These are phyloP conservation scores for Drosophila arawakana DNA, from an alignment of 1,140 invertebrate species.

Conservation along the genomic window DNA sequence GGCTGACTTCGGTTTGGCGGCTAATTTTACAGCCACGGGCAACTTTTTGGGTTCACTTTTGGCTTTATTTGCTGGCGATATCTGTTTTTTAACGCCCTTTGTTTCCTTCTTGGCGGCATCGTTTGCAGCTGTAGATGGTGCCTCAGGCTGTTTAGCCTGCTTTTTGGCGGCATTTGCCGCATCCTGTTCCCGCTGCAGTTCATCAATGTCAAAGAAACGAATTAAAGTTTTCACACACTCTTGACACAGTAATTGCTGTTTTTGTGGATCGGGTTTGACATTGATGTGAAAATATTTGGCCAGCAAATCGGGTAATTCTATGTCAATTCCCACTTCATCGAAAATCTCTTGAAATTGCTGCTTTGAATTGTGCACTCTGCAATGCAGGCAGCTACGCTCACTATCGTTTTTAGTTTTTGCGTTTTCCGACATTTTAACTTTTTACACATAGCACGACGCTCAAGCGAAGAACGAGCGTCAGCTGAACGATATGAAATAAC, in stretches of 20 bases:
- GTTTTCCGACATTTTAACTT: slow-evolving; percentile 77
- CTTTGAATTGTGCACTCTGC: slow-evolving; percentile 59
- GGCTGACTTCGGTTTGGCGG: too few species aligned
- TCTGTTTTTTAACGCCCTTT: neutral
- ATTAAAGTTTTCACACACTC: slow-evolving; percentile 67
- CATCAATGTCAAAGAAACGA: slow-evolving; percentile 69
- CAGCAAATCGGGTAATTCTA: slow-evolving; percentile 57
- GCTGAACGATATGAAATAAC: slow-evolving; percentile 49
- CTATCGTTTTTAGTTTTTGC: slow-evolving; percentile 33
- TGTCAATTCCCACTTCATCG: slow-evolving; percentile 70
- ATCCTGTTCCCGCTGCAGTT: slow-evolving; percentile 54
- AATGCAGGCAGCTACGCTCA: slow-evolving; percentile 68
- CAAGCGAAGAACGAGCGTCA: slow-evolving; percentile 15
- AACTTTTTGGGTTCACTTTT: slow-evolving; percentile 3
- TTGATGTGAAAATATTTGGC: slow-evolving; percentile 57
- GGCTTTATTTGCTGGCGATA: neutral
- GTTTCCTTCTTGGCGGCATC: neutral
- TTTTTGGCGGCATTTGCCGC: slow-evolving; percentile 15
- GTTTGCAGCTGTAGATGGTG: neutral
- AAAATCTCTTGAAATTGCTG: slow-evolving; percentile 71
- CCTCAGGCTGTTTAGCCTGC: neutral
- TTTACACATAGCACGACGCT: slow-evolving; percentile 45
- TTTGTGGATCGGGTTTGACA: slow-evolving; percentile 33
- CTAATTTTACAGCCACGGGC: neutral
- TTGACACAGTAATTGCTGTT: slow-evolving; percentile 58